A percentile compares a stretch with the other conserved stretches of the same genome.
These are phyloP conservation scores for Cheilosia pagana DNA, from an alignment of 2,888 invertebrate genomes.

Conservation along the genomic window DNA sequence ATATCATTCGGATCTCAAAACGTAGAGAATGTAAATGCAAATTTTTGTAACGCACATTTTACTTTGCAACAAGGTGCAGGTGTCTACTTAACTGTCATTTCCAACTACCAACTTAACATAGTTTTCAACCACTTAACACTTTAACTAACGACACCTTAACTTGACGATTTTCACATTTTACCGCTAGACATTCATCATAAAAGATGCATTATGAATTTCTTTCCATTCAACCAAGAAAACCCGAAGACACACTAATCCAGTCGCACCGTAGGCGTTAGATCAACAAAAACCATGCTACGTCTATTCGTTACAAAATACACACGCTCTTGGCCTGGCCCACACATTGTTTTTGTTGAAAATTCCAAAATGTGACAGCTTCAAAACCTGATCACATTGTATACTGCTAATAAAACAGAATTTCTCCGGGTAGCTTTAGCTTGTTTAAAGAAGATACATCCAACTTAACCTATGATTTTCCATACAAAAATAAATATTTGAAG, in stretches of 20 bases:
- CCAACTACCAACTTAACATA: too few relatives aligned
- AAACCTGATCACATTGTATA: slow-evolving; percentile 17
- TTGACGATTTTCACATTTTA: too few relatives aligned
- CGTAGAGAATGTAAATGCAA: too few relatives aligned
- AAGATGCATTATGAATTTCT: background rate
- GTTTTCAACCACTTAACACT: too few relatives aligned
- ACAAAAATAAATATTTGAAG: background rate
- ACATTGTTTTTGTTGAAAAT: slow-evolving; percentile 27
- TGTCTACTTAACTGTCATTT: too few relatives aligned
- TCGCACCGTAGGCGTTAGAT: slow-evolving; percentile 17
- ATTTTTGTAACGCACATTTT: too few relatives aligned
- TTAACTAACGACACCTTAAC: too few relatives aligned
- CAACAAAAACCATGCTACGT: slow-evolving; percentile 22
- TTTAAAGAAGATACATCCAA: slow-evolving; percentile 14
- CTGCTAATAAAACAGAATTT: slow-evolving; percentile 20
- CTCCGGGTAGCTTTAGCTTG: slow-evolving; percentile 8
- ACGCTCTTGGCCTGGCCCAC: slow-evolving; percentile 1
- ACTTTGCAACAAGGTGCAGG: too few relatives aligned
- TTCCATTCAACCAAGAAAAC: background rate
- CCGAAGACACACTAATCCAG: background rate
- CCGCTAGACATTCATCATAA: slow-evolving; percentile 8
- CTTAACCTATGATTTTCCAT: background rate
- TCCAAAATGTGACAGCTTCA: slow-evolving; percentile 3
- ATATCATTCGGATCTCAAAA: too few relatives aligned
- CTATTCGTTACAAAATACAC: slow-evolving; percentile 21